Evolutionary conservation across 2,113 vertebrate species (phyloP).

Genomic region (Pollachius pollachius): DNA sequence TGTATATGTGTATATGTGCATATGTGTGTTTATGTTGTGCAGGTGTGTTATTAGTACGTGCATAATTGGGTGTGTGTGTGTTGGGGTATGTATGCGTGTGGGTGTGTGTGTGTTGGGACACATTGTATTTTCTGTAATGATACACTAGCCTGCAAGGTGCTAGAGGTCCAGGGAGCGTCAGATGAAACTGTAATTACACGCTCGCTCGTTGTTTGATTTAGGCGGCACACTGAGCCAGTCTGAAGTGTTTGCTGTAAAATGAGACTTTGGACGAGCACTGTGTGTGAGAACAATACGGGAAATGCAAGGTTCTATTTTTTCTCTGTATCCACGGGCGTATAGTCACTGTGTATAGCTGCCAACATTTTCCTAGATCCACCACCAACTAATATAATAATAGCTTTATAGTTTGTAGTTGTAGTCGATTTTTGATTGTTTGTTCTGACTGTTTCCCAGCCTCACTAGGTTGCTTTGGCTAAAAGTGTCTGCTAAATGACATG

Average conservation of each 20-base stretch:
- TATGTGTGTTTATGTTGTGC: no score
- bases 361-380: no score
- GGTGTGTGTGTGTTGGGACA: slow-evolving; percentile 1
- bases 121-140: slow-evolving; percentile 49
- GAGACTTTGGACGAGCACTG: slow-evolving; percentile 39
- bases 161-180: slow-evolving; percentile 16
- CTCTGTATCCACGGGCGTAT: not conserved
- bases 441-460: no score
- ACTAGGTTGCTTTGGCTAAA: no score
- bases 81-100: not conserved
- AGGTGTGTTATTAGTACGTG: not conserved
- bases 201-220: slow-evolving; percentile 39
- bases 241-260: slow-evolving; percentile 55
- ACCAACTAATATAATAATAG: no score
- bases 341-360: no score
- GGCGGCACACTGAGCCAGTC: slow-evolving; percentile 9
- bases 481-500: no score
- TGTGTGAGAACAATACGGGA: slow-evolving; percentile 36
- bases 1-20: not conserved
- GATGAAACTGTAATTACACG: slow-evolving; percentile 19
- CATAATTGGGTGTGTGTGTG: not conserved
- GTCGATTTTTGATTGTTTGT: no score
- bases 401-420: no score
- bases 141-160: slow-evolving; percentile 28
- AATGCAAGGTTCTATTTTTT: slow-evolving; percentile 26